Evolutionary conservation across 2,888 invertebrate species (phyloP).

Genomic region (Conistra vaccinii): DNA sequence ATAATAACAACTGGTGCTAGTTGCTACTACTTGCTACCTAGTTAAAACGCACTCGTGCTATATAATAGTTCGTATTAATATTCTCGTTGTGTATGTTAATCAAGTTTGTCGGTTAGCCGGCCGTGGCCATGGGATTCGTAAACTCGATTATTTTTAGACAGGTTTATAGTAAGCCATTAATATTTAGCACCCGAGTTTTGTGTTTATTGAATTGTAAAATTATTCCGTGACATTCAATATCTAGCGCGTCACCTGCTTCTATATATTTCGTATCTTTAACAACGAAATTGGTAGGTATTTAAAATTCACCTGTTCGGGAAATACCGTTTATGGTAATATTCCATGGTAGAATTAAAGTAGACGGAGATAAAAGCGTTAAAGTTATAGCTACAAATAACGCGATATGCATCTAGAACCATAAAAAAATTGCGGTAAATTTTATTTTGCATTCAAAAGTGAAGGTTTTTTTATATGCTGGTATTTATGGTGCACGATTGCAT

Average conservation of each 20-base stretch:
- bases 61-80: slow-evolving; percentile 28
- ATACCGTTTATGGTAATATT: slow-evolving; percentile 27
- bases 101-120: slow-evolving; percentile 24
- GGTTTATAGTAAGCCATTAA: slow-evolving; percentile 48
- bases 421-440: neutral
- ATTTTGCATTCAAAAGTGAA: slow-evolving; percentile 15
- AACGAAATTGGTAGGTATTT: slow-evolving; percentile 2
- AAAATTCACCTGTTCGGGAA: slow-evolving; percentile 27
- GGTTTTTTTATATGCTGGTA: neutral
- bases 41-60: slow-evolving; percentile 10
- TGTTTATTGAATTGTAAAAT: slow-evolving; percentile 42
- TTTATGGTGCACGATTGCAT: neutral
- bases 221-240: slow-evolving; percentile 38
- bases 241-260: slow-evolving; percentile 10
- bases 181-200: slow-evolving; percentile 45
- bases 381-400: slow-evolving; percentile 14
- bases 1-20: slow-evolving; percentile 8
- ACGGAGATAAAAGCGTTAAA: neutral
- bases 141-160: slow-evolving; percentile 48
- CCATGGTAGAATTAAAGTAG: slow-evolving; percentile 17
- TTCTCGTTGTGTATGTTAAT: slow-evolving; percentile 42
- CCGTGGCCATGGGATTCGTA: slow-evolving; percentile 45
- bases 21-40: neutral
- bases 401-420: slow-evolving; percentile 3
- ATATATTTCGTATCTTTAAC: slow-evolving; percentile 8